Base-by-base conservation (phyloP, 2,797 vertebrate genomes). In the Pangasius larnaudii region DNA sequence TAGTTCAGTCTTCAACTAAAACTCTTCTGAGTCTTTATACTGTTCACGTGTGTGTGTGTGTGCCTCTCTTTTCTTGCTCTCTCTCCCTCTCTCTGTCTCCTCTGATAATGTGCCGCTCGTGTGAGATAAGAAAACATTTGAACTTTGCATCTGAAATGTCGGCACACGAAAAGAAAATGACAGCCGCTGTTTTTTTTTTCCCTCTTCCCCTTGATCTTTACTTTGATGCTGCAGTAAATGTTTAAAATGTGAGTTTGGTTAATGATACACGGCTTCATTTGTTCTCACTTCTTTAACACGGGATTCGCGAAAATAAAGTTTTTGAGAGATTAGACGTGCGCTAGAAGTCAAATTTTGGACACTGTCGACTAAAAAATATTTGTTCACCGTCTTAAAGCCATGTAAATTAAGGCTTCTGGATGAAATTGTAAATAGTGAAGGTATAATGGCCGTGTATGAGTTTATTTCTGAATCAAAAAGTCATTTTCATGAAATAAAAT, bases 41-140 rank as follows among this genome's bases (percentile, higher is more conserved):
- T 53, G 51, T 16, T 53, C 13, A 53, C 51, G 42, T 46, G 11
- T 75, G 22, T 49, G 74, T 51, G 42, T 2, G 36, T 49, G 8
- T 39, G 36, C 7, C 2, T 33, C 11, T 36, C 7, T 71, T 36
- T 39, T 42, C 8, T 33, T 30, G 4, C n/a, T 24, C 58, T 16
- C 22, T 19, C 49, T 59, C 61, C 30, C 16, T 30, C 1, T 18
- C 59, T n/a, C 39, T 89, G 84, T 69, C 61, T 84, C 46, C 65
- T 86, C 69, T 82, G 90, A 90, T 90, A 90, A 88, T 80, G 82
- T 39, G 14, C 11, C 5, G 84, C 63, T 36, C 33, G n/a, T 77
- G 74, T 46, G 36, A 86, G 88, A 88, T 91, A 88, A 91, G 75
- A 49, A 89, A 18, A 36, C 51, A 1, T 77, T 82, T 79, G 82